A percentile compares a stretch with the other conserved stretches of the same genome.
Conservation (phyloP, 2,888 invertebrate species). For the Myopa testacea region DNA sequence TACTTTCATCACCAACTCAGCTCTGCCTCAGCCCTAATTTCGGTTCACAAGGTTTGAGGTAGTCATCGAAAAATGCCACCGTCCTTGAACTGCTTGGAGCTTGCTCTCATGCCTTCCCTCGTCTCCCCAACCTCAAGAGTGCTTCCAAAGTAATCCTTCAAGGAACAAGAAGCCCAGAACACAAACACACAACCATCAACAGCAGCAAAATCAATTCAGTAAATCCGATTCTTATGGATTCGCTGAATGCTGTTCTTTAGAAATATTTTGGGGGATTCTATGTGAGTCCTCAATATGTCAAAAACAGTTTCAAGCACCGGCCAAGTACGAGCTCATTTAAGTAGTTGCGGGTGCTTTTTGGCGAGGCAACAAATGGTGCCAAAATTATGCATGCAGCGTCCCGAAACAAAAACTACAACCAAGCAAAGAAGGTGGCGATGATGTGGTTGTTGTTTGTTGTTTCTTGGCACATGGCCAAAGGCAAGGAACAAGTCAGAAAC, state of each 20-base stretch:
- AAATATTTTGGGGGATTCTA: not conserved
- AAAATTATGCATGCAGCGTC: conserved; percentile 10
- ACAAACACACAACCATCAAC: not conserved
- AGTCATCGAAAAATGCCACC: not conserved
- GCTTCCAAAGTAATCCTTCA: not conserved
- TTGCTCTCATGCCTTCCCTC: not conserved
- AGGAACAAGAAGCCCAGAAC: not conserved
- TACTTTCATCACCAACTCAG: not conserved
- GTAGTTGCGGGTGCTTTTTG: not conserved
- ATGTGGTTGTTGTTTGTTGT: not conserved
- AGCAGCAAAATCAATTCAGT: not conserved
- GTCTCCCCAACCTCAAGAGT: not conserved
- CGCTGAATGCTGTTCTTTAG: not conserved
- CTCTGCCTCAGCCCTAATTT: not conserved
- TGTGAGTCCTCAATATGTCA: not conserved
- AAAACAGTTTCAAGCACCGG: conserved; percentile 9
- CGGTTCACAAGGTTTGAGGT: not conserved
- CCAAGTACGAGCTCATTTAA: not conserved
- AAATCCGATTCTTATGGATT: not conserved
- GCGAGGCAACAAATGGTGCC: not conserved
- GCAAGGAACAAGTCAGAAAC: not conserved
- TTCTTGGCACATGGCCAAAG: not conserved
- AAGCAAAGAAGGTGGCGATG: not conserved
- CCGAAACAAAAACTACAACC: not conserved
- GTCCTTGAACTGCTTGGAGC: conserved; percentile 13